A percentile compares a stretch with the other conserved stretches of the same genome.
phyloP scores from a whole-genome alignment of 2,888 invertebrate species.

The Entomobrya proxima region DNA sequence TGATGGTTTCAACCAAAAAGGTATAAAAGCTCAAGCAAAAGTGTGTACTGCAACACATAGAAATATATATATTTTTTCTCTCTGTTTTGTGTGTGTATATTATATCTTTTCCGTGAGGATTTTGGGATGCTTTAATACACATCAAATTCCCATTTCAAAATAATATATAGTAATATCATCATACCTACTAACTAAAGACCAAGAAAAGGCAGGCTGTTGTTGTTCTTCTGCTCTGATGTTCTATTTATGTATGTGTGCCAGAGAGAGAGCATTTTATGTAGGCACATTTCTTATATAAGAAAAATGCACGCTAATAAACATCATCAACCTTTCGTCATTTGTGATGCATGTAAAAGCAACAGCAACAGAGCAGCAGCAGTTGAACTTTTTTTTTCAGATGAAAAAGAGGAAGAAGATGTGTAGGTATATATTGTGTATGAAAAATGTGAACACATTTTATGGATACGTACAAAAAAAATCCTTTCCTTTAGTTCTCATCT shows the following conservation, averaged over 20 bases:
- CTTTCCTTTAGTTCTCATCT: neutral
- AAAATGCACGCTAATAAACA: slow-evolving; percentile 2
- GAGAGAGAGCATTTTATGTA: neutral
- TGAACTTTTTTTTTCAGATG: neutral
- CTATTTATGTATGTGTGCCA: slow-evolving; percentile 15
- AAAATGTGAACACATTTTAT: slow-evolving; percentile 27
- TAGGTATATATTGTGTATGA: slow-evolving; percentile 18
- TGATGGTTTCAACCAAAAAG: slow-evolving; percentile 34
- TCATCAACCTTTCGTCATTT: neutral
- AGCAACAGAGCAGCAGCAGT: neutral
- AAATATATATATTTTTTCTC: neutral
- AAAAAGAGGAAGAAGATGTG: slow-evolving; percentile 2
- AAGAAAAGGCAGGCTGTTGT: neutral
- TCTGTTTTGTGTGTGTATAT: neutral
- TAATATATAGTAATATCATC: neutral
- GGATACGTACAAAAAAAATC: neutral
- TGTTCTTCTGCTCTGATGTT: neutral
- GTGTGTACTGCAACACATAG: neutral
- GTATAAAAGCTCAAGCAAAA: neutral
- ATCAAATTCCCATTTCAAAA: neutral
- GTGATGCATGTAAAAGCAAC: neutral
- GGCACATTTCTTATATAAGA: neutral
- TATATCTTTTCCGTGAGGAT: neutral
- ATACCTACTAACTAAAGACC: slow-evolving; percentile 7
- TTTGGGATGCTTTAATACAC: neutral